Percentiles rank a stretch among this genome's conserved stretches.
phyloP scores from a whole-genome alignment of 2,888 invertebrate genomes.

The Pollenia amentaria region DNA sequence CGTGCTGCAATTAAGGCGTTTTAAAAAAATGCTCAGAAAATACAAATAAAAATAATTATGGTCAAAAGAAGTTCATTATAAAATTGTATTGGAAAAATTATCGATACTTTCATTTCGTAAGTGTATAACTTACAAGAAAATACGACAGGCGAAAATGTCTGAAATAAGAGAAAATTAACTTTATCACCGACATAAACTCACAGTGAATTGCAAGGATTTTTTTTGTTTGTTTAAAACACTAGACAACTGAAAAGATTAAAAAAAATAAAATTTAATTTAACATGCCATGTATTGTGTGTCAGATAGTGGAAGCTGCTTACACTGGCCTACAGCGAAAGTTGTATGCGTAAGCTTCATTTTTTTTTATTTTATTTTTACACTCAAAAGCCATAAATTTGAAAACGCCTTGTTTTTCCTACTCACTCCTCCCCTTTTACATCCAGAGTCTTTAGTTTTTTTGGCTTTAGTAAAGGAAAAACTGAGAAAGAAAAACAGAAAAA shows the following conservation, averaged over 20 bases:
- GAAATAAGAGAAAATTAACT: background rate
- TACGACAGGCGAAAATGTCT: background rate
- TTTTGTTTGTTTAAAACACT: background rate
- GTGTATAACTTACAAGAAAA: background rate
- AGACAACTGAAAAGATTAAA: constrained; percentile 45
- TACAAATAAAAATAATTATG: background rate
- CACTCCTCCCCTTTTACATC: background rate
- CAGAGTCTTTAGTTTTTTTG: background rate
- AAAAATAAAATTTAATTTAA: constrained; percentile 52
- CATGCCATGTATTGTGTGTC: constrained; percentile 15
- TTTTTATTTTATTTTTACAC: background rate
- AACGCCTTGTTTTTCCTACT: background rate
- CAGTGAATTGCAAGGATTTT: constrained; percentile 21
- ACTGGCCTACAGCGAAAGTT: constrained; percentile 24
- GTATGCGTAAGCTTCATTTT: constrained; percentile 14
- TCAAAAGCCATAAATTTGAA: constrained; percentile 31
- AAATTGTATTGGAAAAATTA: background rate
- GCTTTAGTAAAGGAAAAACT: background rate
- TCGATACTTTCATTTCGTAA: background rate
- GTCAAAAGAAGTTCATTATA: background rate
- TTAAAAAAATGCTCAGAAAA: background rate
- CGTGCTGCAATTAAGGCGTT: background rate
- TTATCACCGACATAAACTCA: background rate
- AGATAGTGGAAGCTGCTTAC: constrained; percentile 18
- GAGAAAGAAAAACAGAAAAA: background rate